Conservation (phyloP, 2,113 vertebrate species). For the Orycteropus afer region DNA sequence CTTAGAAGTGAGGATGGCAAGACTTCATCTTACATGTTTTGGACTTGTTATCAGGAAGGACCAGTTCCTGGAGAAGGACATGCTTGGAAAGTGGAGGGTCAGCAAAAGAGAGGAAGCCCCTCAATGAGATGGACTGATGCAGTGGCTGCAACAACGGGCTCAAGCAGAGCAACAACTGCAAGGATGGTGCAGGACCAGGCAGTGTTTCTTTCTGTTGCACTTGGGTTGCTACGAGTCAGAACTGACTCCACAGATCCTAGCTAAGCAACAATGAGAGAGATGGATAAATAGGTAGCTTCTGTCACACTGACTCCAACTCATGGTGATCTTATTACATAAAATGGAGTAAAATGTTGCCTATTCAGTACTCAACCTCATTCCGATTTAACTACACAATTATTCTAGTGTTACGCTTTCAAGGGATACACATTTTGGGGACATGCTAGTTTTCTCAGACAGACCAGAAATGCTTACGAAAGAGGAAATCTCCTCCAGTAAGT, state of each 20-base stretch:
- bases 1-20: not conserved
- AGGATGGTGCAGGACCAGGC: not conserved
- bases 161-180: not conserved
- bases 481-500: not conserved
- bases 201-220: not conserved
- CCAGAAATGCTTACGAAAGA: not conserved
- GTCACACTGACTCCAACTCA: not conserved
- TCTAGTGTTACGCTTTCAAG: not conserved
- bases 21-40: too few relatives aligned
- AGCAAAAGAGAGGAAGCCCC: not conserved
- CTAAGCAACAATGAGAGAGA: not conserved
- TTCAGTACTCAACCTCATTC: not conserved
- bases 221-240: not conserved
- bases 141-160: not conserved
- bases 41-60: not conserved
- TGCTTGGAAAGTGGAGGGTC: not conserved
- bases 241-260: not conserved
- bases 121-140: not conserved
- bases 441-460: conserved; percentile 29
- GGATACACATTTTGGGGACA: not conserved
- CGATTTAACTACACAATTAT: not conserved
- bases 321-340: not conserved
- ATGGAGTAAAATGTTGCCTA: not conserved
- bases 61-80: not conserved
- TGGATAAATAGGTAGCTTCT: not conserved